phyloP scores from a whole-genome alignment of 1,140 invertebrate genomes.

The Conus ventricosus region DNA sequence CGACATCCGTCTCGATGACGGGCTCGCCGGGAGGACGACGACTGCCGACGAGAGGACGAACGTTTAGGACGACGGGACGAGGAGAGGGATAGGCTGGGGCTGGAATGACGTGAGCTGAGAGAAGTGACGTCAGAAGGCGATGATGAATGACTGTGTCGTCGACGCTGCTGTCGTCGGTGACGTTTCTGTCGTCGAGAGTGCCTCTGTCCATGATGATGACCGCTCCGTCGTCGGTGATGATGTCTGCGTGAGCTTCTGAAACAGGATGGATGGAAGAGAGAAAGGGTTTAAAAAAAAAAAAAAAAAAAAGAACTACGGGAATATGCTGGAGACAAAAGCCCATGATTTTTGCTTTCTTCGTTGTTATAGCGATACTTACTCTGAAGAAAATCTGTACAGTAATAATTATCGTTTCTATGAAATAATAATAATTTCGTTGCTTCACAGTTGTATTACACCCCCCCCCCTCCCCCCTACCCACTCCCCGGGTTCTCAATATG shows the following conservation, averaged over 20 bases:
- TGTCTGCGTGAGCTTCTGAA: background rate
- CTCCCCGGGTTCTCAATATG: too few species aligned
- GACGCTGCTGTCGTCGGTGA: background rate
- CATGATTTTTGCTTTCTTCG: too few species aligned
- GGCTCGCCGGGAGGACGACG: background rate
- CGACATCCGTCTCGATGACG: constrained; percentile 19
- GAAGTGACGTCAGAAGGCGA: background rate
- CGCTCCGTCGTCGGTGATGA: background rate
- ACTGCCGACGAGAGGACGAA: background rate
- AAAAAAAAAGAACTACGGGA: too few species aligned
- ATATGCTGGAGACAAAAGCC: too few species aligned
- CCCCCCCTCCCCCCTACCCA: too few species aligned
- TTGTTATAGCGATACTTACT: too few species aligned
- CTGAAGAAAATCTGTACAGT: too few species aligned
- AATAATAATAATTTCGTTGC: too few species aligned
- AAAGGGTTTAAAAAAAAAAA: too few species aligned
- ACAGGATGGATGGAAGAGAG: background rate
- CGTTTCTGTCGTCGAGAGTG: background rate
- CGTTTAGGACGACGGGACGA: background rate
- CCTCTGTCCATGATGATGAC: background rate
- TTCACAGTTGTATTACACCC: too few species aligned
- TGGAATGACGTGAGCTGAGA: background rate
- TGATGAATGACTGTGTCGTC: background rate
- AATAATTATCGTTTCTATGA: too few species aligned
- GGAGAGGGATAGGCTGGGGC: background rate